These are phyloP conservation scores for Agapornis roseicollis DNA, from an alignment of 2,113 vertebrate genomes.

Conservation along the genomic window DNA sequence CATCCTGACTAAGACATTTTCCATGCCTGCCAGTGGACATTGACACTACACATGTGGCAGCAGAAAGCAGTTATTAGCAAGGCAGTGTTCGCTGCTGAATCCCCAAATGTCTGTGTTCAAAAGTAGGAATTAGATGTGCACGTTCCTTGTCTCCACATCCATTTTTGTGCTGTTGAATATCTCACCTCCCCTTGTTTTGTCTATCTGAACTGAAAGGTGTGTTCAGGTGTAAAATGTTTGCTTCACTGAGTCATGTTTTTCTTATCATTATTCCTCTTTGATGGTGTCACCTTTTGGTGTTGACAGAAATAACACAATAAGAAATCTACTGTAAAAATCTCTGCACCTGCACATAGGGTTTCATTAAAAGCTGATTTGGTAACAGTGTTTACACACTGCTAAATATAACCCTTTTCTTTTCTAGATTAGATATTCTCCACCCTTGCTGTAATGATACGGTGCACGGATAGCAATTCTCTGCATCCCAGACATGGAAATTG, in stretches of 20 bases:
- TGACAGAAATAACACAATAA: background rate
- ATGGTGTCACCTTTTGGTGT: background rate
- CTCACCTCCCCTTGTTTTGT: background rate
- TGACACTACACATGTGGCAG: background rate
- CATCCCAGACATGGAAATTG: slow-evolving; percentile 24
- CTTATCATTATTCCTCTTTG: background rate
- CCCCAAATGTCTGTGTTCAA: background rate
- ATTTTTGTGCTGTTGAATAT: fast-evolving
- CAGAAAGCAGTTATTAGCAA: background rate
- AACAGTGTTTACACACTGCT: background rate
- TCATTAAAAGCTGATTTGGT: slow-evolving; percentile 24
- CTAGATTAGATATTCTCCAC: slow-evolving; percentile 9
- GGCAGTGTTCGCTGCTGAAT: background rate
- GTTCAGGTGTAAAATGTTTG: background rate
- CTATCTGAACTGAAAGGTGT: background rate
- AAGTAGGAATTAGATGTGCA: background rate
- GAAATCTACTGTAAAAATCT: background rate
- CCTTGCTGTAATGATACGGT: background rate
- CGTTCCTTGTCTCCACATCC: background rate
- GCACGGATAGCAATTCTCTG: background rate
- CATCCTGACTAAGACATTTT: background rate
- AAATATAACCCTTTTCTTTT: slow-evolving; percentile 26
- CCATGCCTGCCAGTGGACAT: background rate
- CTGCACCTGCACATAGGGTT: background rate
- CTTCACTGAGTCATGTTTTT: background rate